Evolutionary conservation across 2,113 vertebrate genomes (phyloP).

Genomic region (Syngnathus scovelli): DNA sequence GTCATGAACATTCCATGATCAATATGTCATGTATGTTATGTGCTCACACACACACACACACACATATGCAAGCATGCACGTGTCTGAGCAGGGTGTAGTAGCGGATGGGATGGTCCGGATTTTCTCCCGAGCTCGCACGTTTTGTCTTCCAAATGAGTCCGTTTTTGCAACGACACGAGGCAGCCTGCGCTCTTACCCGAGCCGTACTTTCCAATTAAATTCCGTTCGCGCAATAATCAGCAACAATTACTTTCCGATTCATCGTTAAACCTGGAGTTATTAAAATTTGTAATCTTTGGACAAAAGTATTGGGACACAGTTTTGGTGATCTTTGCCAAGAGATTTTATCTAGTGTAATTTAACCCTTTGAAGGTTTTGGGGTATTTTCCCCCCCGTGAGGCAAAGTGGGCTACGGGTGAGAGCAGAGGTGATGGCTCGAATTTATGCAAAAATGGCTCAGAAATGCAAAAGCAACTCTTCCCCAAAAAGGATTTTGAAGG

Average conservation of each 20-base stretch:
- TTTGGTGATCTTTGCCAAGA: background rate
- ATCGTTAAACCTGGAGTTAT: too few species aligned
- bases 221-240: too few species aligned
- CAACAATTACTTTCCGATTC: too few species aligned
- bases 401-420: background rate
- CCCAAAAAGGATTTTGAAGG: background rate
- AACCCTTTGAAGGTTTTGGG: background rate
- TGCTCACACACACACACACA: conserved; percentile 6
- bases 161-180: background rate
- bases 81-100: conserved; percentile 11
- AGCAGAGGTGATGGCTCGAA: background rate
- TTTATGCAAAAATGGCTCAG: background rate
- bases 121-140: conserved; percentile 47
- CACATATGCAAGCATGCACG: conserved; percentile 8
- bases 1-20: conserved; percentile 56
- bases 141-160: conserved; percentile 60
- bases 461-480: background rate
- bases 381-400: background rate
- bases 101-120: conserved; percentile 19
- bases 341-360: background rate
- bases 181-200: background rate
- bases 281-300: background rate
- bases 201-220: background rate
- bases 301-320: background rate
- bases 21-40: conserved; percentile 34